phyloP scores from a whole-genome alignment of 1,140 invertebrate genomes.

The Anadara kagoshimensis region DNA sequence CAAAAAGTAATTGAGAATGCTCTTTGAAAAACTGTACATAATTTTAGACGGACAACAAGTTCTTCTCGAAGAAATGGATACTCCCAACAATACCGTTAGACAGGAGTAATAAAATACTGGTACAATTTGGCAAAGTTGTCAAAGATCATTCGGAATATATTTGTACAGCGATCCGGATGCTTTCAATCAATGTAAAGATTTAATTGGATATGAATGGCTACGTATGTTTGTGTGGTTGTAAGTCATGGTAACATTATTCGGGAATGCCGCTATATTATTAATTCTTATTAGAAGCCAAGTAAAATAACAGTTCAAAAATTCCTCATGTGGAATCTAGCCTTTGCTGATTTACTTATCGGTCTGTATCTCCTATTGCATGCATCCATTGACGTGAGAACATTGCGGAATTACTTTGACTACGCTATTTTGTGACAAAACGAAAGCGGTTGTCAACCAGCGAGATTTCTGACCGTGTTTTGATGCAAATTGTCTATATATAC shows the following conservation, averaged over 20 bases:
- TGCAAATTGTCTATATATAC: too few species aligned
- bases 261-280: slow-evolving; percentile 87
- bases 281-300: slow-evolving; percentile 58
- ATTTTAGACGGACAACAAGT: neutral
- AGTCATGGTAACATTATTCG: slow-evolving; percentile 79
- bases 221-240: slow-evolving; percentile 89
- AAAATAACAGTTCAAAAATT: slow-evolving; percentile 85
- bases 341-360: slow-evolving; percentile 91
- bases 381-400: slow-evolving; percentile 94
- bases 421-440: slow-evolving; percentile 97
- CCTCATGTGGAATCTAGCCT: slow-evolving; percentile 90
- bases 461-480: slow-evolving; percentile 95
- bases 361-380: slow-evolving; percentile 93
- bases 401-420: slow-evolving; percentile 96
- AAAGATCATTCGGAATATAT: slow-evolving; percentile 73
- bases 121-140: slow-evolving; percentile 47
- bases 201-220: slow-evolving; percentile 88
- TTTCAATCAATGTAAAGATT: slow-evolving; percentile 91
- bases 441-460: slow-evolving; percentile 95
- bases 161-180: slow-evolving; percentile 89
- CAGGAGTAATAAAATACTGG: slow-evolving; percentile 23
- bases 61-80: neutral
- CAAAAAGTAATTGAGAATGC: too few species aligned
- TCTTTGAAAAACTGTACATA: neutral
- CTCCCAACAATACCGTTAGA: slow-evolving; percentile 23